Percentiles rank a stretch among this genome's conserved stretches.
These are phyloP conservation scores for Cotesia chilonis DNA, from an alignment of 1,140 invertebrate species.

Conservation along the genomic window DNA sequence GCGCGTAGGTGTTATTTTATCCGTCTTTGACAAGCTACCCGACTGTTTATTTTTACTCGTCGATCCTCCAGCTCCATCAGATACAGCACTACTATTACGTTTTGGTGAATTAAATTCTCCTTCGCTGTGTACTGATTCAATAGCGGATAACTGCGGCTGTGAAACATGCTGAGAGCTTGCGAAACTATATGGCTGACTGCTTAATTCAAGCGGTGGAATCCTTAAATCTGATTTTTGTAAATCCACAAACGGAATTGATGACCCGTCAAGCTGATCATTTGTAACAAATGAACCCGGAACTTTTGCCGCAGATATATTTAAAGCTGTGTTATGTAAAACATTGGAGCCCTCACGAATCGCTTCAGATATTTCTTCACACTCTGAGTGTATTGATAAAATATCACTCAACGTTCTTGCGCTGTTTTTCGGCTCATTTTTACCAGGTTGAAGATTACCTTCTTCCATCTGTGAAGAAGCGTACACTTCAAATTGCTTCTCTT, in stretches of 20 bases:
- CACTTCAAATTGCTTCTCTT: constrained; percentile 64
- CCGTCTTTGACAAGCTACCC: neutral
- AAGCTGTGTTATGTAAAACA: constrained; percentile 39
- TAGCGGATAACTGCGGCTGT: constrained; percentile 12
- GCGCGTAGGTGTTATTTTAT: neutral
- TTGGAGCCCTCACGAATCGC: constrained; percentile 49
- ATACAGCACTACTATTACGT: neutral
- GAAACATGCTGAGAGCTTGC: constrained; percentile 2
- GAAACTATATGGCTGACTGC: neutral
- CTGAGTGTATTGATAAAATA: constrained; percentile 74
- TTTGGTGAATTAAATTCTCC: constrained; percentile 20
- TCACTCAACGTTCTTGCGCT: constrained; percentile 75
- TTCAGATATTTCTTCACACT: constrained; percentile 69
- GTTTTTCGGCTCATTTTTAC: constrained; percentile 64
- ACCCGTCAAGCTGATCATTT: constrained; percentile 38
- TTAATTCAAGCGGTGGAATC: constrained; percentile 50
- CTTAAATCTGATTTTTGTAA: constrained; percentile 36
- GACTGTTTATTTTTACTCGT: constrained; percentile 13
- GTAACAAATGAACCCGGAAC: constrained; percentile 20
- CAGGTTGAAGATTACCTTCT: constrained; percentile 56
- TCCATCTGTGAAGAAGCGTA: constrained; percentile 67
- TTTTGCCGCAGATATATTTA: constrained; percentile 52
- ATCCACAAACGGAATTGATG: constrained; percentile 38
- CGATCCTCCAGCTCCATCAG: constrained; percentile 23
- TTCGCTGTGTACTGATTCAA: constrained; percentile 29